These are phyloP conservation scores for Volucella inanis DNA, from an alignment of 2,888 invertebrate species.

Conservation along the genomic window DNA sequence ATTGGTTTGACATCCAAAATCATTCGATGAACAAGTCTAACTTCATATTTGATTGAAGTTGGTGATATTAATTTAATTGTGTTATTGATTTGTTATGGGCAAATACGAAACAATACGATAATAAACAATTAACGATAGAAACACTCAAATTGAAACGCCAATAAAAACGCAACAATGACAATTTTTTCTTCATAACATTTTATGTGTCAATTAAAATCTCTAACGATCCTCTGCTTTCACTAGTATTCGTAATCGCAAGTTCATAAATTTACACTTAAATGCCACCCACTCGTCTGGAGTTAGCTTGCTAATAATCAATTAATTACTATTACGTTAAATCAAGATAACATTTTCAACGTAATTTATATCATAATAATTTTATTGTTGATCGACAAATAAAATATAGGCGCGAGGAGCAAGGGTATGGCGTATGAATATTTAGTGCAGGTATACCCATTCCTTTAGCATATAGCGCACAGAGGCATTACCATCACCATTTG, in stretches of 20 bases:
- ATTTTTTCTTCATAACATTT: constrained; percentile 7
- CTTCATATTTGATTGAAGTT: no score
- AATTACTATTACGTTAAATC: constrained; percentile 32
- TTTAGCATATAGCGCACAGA: background rate
- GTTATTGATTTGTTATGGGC: no score
- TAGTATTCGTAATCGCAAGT: background rate
- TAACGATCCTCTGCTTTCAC: background rate
- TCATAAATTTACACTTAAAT: constrained; percentile 10
- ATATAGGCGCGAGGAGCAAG: constrained; percentile 1
- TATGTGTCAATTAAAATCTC: constrained; percentile 19
- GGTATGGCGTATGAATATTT: background rate
- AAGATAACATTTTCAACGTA: constrained; percentile 35
- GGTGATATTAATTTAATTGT: no score
- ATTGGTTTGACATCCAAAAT: no score
- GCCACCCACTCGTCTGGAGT: constrained; percentile 8
- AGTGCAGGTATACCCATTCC: background rate
- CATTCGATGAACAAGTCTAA: no score
- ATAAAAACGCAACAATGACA: background rate
- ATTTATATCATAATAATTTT: constrained; percentile 5
- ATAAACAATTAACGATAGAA: no score
- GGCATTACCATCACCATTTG: constrained; percentile 14
- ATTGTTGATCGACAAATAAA: constrained; percentile 17
- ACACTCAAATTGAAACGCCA: no score
- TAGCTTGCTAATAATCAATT: constrained; percentile 26
- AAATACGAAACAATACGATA: no score